Percentiles rank a stretch among this genome's conserved stretches.
Conservation (phyloP, 2,113 vertebrate genomes). For the Grammomys dolichurus region DNA sequence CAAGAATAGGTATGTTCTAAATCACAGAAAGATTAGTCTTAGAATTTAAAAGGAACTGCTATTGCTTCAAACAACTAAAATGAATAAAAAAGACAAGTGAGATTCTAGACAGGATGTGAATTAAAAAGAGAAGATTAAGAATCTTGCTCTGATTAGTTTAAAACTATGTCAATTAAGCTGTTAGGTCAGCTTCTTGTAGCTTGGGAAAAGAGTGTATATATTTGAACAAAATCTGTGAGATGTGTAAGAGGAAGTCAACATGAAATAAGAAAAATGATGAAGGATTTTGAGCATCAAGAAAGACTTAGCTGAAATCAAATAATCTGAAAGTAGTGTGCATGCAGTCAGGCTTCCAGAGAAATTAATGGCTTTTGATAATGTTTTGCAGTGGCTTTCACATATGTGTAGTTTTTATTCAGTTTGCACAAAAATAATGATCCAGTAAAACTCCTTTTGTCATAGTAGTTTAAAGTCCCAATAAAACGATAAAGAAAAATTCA, state of each 20-base stretch:
- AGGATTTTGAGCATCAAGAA: not conserved
- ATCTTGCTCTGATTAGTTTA: not conserved
- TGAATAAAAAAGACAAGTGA: constrained; percentile 11
- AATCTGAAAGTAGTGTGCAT: not conserved
- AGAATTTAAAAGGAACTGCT: not conserved
- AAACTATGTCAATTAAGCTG: constrained; percentile 5
- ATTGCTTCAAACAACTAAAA: not conserved
- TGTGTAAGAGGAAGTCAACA: not conserved
- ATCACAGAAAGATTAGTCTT: not conserved
- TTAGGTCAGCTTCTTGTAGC: not conserved
- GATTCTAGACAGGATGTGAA: not conserved
- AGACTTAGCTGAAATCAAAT: constrained; percentile 61
- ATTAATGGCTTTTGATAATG: constrained; percentile 30
- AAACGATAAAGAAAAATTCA: constrained; percentile 19
- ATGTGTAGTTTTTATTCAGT: constrained; percentile 39
- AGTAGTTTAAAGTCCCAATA: constrained; percentile 22
- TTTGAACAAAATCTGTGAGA: not conserved
- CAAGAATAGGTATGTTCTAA: not conserved
- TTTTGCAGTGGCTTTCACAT: constrained; percentile 48
- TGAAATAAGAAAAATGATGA: constrained; percentile 39
- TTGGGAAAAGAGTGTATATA: not conserved
- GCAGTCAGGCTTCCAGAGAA: constrained; percentile 3
- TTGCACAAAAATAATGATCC: constrained; percentile 22
- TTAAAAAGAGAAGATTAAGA: constrained; percentile 3
- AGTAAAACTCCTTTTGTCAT: not conserved